Base-by-base conservation (phyloP, 1,140 invertebrate genomes). In the Branchinecta lindahli region DNA sequence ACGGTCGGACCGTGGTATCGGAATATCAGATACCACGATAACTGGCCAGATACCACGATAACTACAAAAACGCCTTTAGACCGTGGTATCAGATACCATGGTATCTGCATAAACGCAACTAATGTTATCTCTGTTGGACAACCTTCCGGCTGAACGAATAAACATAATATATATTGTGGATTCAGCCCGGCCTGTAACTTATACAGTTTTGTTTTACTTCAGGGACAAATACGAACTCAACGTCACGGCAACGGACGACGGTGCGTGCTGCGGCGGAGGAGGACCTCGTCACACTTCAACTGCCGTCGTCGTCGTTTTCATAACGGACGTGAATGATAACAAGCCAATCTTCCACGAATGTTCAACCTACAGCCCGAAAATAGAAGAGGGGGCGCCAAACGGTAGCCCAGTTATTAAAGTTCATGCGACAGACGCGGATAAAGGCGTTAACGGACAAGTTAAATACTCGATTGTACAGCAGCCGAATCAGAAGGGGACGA, bases 401-500 rank as follows among this genome's bases (percentile, higher is more conserved):
- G 92, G 92, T 3, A 94, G 90, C 77, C 89, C 90, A 5, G 92
- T 94, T 8, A 90, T 96, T 67, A 94, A 83, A 81, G 92, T 95
- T 0, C 89, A 93, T 75, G 93, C 92, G 4, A 92, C 90, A 8
- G 93, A 95, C 76, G 88, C 94, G 79, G 93, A 96, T 75, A 96
- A 95, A 80, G 93, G 90, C 66, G 90, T 92, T 5, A 94, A 94
- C 78, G 91, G 91, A 8, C 91, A 95, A 83, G 87, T 90, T 10
- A 93, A 94, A 78, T 96, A 96, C 79, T 94, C 91, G 10, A 95
- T 96, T 75, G 93, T 96, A 0, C 92, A 95, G 77, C 92, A 96
- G 78, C 93, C 92, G 0, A 94, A 95, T 83, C 92, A 96, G 75
- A 94, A 95, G 80, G 93, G 92, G 33, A 94, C 92, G 0, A 95